Evolutionary conservation across 2,113 vertebrate genomes (phyloP), one percentile per base, ranked within the genome.

Genomic region (Callipepla squamata): DNA sequence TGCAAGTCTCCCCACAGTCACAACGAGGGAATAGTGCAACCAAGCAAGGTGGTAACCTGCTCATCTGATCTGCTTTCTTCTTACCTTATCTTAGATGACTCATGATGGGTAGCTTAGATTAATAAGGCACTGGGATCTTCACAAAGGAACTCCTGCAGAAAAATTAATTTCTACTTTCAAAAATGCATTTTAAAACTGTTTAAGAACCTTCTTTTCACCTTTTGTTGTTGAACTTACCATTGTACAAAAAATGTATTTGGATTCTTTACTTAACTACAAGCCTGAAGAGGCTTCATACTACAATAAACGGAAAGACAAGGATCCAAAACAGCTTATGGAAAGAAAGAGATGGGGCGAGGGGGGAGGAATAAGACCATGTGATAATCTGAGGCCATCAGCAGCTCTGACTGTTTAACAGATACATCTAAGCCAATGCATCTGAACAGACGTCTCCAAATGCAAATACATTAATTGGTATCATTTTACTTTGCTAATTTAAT

Each of bases 281-380:
- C 15, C n/a, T 51, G 26, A 87, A 4, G 17, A 87, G 4, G 17
- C 68, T 89, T 76, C 58, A 48, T 59, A 63, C 4, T 50, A 62
- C 2, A 30, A 28, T 28, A 44, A 82, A 48, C 2, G 7, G 17
- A 13, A 85, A 38, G 4, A 82, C 73, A 9, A 82, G 3, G 25
- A 69, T 15, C 57, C 73, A 76, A 80, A 58, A 18, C 11, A 72
- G 23, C 32, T 80, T 25, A 34, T 58, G 18, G 25, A 68, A 92
- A 72, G 26, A 15, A 61, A 73, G 14, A 67, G 25, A 87, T 23
- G 21, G 47, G 47, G 47, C 8, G 9, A 6, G 68, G 42, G 47
- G 5, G 8, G 10, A 69, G 34, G 53, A 26, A 23, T 1, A 11
- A 9, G 20, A n/a, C 32, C 17, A 8, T 6, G 4, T 0, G 0